Evolutionary conservation across 2,797 vertebrate genomes (phyloP).

Genomic region (Odontamblyopus lacepedii): DNA sequence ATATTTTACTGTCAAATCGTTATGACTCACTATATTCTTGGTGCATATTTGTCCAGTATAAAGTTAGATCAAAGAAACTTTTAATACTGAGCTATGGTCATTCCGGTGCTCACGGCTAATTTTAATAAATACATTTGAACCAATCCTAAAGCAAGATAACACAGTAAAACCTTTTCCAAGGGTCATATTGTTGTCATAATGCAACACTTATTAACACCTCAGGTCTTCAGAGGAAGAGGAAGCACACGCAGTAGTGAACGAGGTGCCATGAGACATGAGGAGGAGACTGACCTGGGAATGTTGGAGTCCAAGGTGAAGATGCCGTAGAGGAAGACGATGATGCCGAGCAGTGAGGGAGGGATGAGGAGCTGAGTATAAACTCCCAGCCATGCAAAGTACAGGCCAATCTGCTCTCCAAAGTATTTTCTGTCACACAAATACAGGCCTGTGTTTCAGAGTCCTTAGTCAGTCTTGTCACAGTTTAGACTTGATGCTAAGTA

Average conservation of each 20-base stretch:
- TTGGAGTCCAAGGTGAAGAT: constrained; percentile 91
- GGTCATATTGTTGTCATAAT: no score
- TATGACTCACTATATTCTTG: no score
- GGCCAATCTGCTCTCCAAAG: constrained; percentile 97
- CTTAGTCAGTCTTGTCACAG: background rate
- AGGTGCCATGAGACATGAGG: background rate
- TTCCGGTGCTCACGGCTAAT: no score
- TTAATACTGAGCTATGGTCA: no score
- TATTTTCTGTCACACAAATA: constrained; percentile 83
- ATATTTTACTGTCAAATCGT: no score
- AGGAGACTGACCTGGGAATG: constrained; percentile 87
- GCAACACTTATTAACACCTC: no score
- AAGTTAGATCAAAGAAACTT: no score
- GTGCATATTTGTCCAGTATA: no score
- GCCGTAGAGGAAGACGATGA: constrained; percentile 95
- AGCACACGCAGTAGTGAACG: background rate
- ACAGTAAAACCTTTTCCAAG: no score
- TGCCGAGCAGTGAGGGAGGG: constrained; percentile 91
- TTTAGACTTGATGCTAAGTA: constrained; percentile 59
- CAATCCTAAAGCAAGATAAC: no score
- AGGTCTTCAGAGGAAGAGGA: no score
- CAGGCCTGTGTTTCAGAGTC: background rate
- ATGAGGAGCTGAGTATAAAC: constrained; percentile 97
- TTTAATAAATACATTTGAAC: no score
- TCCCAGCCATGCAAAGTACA: constrained; percentile 98